Conservation (phyloP, 1,140 invertebrate species). For the Drosophila leontia region DNA sequence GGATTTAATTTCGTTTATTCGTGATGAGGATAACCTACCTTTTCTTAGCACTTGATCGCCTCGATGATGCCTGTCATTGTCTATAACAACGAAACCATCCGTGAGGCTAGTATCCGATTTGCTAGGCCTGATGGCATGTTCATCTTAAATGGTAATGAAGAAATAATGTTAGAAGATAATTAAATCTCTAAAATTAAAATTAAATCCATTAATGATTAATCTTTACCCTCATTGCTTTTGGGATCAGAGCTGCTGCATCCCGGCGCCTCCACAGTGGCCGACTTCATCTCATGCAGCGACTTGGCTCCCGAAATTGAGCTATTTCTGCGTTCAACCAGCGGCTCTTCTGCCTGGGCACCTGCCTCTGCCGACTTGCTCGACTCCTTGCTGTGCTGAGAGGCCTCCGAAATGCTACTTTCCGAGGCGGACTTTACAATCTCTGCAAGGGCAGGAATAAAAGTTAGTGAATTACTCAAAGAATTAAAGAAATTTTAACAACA, state of each 20-base stretch:
- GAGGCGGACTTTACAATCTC: constrained; percentile 91
- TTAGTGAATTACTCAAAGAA: background rate
- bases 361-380: constrained; percentile 89
- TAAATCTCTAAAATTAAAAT: background rate
- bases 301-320: constrained; percentile 81
- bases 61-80: constrained; percentile 73
- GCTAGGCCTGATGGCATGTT: constrained; percentile 88
- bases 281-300: constrained; percentile 83
- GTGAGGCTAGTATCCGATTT: constrained; percentile 96
- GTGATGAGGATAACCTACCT: constrained; percentile 74
- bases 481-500: background rate
- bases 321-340: constrained; percentile 58
- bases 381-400: constrained; percentile 89
- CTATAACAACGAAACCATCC: constrained; percentile 94
- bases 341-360: constrained; percentile 81
- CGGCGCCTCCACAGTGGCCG: constrained; percentile 66
- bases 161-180: background rate
- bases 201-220: background rate
- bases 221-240: constrained; percentile 65
- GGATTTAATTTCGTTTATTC: no score
- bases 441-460: background rate
- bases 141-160: constrained; percentile 69
- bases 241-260: constrained; percentile 40
- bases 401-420: constrained; percentile 93
- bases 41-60: constrained; percentile 88